A percentile compares a stretch with the other conserved stretches of the same genome.
Conservation (phyloP, 2,113 vertebrate genomes). For the Pelecanus crispus region DNA sequence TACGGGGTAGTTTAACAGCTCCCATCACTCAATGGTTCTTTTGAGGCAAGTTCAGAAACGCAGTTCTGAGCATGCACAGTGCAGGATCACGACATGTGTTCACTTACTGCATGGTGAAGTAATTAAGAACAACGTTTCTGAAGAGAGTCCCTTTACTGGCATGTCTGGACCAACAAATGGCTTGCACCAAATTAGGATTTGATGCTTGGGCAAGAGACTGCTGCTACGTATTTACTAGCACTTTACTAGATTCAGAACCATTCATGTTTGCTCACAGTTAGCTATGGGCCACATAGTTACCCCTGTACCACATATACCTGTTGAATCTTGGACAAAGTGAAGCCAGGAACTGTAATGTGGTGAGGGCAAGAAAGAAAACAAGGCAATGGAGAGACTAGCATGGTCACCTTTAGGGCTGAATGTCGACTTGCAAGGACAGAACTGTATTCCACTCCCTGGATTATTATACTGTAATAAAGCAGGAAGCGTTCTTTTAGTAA, state of each 20-base stretch:
- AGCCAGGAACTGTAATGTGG: neutral
- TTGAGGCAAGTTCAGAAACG: neutral
- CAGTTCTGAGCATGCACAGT: neutral
- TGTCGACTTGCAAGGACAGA: neutral
- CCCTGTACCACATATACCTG: neutral
- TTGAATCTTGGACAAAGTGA: neutral
- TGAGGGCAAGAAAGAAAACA: neutral
- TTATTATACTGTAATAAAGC: neutral
- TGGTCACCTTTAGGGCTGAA: neutral
- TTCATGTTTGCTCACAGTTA: neutral
- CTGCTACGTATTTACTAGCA: neutral
- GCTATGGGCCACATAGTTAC: neutral
- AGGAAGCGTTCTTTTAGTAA: neutral
- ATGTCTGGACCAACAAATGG: neutral
- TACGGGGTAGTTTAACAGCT: neutral
- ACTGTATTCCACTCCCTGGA: neutral
- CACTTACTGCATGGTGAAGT: neutral
- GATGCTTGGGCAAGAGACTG: neutral
- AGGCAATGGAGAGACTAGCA: neutral
- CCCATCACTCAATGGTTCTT: neutral
- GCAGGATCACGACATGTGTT: neutral
- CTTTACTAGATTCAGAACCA: neutral
- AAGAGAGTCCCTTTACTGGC: neutral
- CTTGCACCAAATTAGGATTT: neutral
- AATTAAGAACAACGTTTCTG: neutral